Conservation (phyloP, 2,888 invertebrate genomes). For the Drosophila yooni region DNA sequence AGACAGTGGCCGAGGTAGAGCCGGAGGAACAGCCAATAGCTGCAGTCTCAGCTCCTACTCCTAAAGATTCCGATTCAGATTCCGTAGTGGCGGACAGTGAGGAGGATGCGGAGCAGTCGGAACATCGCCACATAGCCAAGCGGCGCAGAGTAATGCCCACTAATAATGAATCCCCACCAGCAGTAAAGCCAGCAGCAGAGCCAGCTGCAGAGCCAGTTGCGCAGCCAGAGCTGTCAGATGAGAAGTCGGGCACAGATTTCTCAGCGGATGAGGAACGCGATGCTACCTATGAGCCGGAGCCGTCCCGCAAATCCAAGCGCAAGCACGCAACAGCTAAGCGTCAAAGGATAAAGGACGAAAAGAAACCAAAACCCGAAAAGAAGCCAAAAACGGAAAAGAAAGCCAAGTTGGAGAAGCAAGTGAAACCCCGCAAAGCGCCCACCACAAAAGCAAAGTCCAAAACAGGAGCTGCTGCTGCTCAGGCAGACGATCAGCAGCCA, state of each 20-base stretch:
- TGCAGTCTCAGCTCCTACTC: neutral
- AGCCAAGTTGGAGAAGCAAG: conserved; percentile 31
- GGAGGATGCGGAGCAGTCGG: conserved; percentile 86
- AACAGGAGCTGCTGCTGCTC: neutral
- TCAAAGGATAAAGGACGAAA: conserved; percentile 30
- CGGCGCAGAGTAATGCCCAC: conserved; percentile 85
- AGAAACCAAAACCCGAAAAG: conserved; percentile 29
- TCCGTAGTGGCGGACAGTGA: conserved; percentile 90
- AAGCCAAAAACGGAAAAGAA: conserved; percentile 32
- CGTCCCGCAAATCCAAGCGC: conserved; percentile 51
- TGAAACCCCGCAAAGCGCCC: conserved; percentile 16
- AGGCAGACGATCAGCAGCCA: conserved; percentile 25
- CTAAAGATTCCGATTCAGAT: conserved; percentile 87
- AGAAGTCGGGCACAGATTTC: conserved; percentile 38
- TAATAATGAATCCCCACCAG: conserved; percentile 19
- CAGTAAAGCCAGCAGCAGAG: neutral
- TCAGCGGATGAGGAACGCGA: conserved; percentile 56
- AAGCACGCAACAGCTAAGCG: conserved; percentile 63
- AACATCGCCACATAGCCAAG: conserved; percentile 87
- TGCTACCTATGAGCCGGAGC: conserved; percentile 45
- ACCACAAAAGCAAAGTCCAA: conserved; percentile 8
- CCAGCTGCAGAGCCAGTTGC: neutral
- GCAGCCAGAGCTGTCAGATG: neutral
- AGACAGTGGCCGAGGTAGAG: neutral
- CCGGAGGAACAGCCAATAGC: neutral